Conservation (phyloP, 2,888 invertebrate species). For the Drosophila pegasa region DNA sequence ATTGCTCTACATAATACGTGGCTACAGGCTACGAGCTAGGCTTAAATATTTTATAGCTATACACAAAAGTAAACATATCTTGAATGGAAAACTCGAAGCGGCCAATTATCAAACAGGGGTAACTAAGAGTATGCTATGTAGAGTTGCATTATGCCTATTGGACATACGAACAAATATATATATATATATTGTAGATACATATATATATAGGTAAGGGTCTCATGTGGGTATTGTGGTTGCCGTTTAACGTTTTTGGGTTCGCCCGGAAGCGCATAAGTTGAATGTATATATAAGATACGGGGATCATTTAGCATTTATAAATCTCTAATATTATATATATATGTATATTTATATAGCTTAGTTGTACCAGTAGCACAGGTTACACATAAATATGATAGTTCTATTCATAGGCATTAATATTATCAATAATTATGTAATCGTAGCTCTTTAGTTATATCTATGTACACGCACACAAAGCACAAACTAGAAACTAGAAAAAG, state of each 20-base stretch:
- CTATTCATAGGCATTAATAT: constrained; percentile 19
- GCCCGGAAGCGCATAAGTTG: constrained; percentile 66
- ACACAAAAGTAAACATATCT: constrained; percentile 60
- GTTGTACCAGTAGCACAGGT: constrained; percentile 62
- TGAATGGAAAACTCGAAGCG: constrained; percentile 60
- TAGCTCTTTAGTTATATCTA: constrained; percentile 31
- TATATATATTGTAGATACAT: constrained; percentile 14
- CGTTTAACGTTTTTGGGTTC: constrained; percentile 61
- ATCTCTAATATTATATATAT: constrained; percentile 4
- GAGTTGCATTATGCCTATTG: constrained; percentile 31
- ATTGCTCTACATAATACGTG: constrained; percentile 77
- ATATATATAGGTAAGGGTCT: background rate
- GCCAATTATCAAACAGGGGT: constrained; percentile 44
- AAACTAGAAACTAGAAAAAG: constrained; percentile 49
- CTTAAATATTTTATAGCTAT: constrained; percentile 72
- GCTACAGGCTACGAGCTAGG: constrained; percentile 67
- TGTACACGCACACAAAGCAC: constrained; percentile 46
- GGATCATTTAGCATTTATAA: constrained; percentile 13
- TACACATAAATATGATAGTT: constrained; percentile 58
- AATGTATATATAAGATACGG: constrained; percentile 17
- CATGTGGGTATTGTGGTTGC: constrained; percentile 18
- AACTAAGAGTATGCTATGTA: constrained; percentile 41
- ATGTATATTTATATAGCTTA: constrained; percentile 46
- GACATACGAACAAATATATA: constrained; percentile 13
- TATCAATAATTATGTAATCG: constrained; percentile 35